Conservation (phyloP, 2,113 vertebrate species). For the Copsychus sechellarum region DNA sequence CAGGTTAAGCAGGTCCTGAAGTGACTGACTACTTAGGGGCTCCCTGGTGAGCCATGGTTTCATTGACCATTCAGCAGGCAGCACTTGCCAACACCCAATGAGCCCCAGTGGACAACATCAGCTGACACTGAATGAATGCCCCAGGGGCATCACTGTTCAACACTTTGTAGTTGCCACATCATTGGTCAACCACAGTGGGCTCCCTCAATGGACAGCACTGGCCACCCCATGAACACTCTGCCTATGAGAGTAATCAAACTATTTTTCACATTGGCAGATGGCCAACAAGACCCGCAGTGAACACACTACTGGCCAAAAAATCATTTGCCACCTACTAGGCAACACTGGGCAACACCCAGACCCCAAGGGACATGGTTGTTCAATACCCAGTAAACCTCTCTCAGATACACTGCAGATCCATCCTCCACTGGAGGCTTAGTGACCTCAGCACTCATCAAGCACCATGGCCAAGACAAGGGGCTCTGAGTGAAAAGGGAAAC, state of each 20-base stretch:
- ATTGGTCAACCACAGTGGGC: neutral
- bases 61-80: neutral
- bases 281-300: neutral
- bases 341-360: neutral
- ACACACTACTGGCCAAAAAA: neutral
- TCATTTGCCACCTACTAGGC: neutral
- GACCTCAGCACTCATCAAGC: neutral
- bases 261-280: neutral
- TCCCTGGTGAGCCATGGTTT: neutral
- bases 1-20: neutral
- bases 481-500: neutral
- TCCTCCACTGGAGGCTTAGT: neutral
- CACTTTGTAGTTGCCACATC: neutral
- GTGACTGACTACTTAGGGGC: neutral
- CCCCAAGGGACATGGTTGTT: neutral
- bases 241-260: neutral
- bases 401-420: neutral
- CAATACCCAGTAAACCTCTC: neutral
- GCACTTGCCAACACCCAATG: neutral
- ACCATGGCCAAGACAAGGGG: neutral
- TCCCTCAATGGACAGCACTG: neutral
- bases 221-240: neutral
- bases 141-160: neutral
- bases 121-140: neutral
- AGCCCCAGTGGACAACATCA: neutral